Evolutionary conservation across 2,888 invertebrate genomes (phyloP), one percentile per base, ranked within the genome.

Genomic region (Andrena bicolor): DNA sequence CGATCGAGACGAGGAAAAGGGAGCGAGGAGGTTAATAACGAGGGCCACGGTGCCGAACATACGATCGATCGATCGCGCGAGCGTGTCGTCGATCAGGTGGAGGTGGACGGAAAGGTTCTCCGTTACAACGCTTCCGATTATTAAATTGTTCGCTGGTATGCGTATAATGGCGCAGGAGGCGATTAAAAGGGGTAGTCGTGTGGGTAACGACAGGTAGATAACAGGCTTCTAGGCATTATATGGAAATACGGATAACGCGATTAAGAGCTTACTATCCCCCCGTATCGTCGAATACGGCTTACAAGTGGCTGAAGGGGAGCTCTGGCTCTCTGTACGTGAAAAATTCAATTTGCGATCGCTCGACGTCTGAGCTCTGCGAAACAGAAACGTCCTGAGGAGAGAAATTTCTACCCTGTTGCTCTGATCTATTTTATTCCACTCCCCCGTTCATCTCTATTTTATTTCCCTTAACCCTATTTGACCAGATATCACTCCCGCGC

Each of bases 171-270:
- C 79, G 30, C 4, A 26, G 56, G 53, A 13, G 56, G 49, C 75
- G 82, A 84, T 87, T 84, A 87, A 87, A 87, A 79, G 74, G 80
- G 70, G 69, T 65, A 63, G 53, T 66, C 66, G 78, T 66, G 68
- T 75, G 68, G 74, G 74, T 84, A 82, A 84, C 85, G 84, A 84
- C 85, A 82, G 86, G 65, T 82, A 82, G 86, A 85, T 87, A 87
- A 86, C 88, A 80, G 82, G 84, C 74, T 83, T 69, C 83, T 76
- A 76, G 86, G 89, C 84, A 88, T 90, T 90, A 87, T 85, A 89
- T 90, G 90, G 89, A 88, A 89, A 90, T 89, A 83, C 65, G 83
- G 86, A 89, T 89, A 90, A 89, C 88, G 88, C 86, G 90, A 90
- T 90, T 90, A 90, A 89, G 76, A 85, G 88, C 89, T 90, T 86